These are phyloP conservation scores for Heterodera schachtii DNA, from an alignment of 1,140 invertebrate genomes.

Conservation along the genomic window DNA sequence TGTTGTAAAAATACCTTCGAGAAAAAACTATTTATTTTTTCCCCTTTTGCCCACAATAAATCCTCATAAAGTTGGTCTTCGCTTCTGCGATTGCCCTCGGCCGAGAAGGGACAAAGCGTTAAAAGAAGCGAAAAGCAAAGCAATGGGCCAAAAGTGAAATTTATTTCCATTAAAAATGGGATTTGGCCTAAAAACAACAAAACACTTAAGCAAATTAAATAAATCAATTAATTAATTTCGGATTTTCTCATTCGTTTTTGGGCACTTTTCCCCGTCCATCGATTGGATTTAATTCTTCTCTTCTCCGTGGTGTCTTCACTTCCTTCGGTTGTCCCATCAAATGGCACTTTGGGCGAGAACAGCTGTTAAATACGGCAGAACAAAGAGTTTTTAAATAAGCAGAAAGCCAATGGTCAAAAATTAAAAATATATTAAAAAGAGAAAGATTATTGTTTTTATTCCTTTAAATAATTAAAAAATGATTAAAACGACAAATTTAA, in stretches of 20 bases:
- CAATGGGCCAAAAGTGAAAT: neutral
- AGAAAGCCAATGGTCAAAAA: neutral
- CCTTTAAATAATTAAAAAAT: too few species aligned
- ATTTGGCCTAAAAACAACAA: neutral
- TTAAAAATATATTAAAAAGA: neutral
- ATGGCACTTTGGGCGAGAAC: neutral
- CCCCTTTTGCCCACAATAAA: conserved; percentile 71
- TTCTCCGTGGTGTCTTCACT: neutral
- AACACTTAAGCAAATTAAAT: too few species aligned
- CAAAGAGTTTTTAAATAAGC: too few species aligned
- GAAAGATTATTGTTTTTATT: neutral
- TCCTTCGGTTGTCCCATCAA: neutral
- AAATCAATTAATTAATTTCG: neutral
- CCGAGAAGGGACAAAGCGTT: neutral
- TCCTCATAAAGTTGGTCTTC: conserved; percentile 72
- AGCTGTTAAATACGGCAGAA: neutral
- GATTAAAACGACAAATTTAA: too few species aligned
- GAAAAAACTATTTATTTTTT: neutral
- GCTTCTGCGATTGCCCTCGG: neutral
- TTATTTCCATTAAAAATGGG: neutral
- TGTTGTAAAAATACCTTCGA: conserved; percentile 83
- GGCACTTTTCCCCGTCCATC: neutral
- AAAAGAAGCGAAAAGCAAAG: neutral
- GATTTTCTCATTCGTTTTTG: neutral
- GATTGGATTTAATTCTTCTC: neutral